Conservation (phyloP, 1,140 invertebrate species). For the Neocloeon triangulifer region DNA sequence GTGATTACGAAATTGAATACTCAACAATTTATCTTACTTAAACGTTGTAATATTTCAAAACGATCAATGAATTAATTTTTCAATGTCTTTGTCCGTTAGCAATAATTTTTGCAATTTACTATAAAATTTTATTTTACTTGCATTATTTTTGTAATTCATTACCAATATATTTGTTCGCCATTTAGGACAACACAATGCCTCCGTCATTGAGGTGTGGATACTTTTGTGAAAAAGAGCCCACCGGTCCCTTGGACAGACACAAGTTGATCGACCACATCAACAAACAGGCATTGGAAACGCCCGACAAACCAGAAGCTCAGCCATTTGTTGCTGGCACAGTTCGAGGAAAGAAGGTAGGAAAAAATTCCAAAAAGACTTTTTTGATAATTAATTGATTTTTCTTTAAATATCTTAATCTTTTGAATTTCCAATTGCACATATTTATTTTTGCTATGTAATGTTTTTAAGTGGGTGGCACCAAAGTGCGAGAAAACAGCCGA, state of each 20-base stretch:
- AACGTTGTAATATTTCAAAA: too few relatives aligned
- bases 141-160: slow-evolving; percentile 4
- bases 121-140: too few relatives aligned
- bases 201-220: slow-evolving; percentile 88
- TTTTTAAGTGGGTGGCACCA: slow-evolving; percentile 58
- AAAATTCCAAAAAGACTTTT: neutral
- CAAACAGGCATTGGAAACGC: slow-evolving; percentile 90
- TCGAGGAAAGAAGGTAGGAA: slow-evolving; percentile 66
- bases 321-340: slow-evolving; percentile 75
- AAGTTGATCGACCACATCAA: slow-evolving; percentile 95
- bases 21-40: too few relatives aligned
- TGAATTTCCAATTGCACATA: slow-evolving; percentile 6
- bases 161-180: slow-evolving; percentile 9
- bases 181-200: slow-evolving; percentile 87
- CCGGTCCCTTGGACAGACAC: slow-evolving; percentile 87
- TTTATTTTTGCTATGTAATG: slow-evolving; percentile 1
- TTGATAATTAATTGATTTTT: neutral
- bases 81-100: too few relatives aligned
- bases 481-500: slow-evolving; percentile 50
- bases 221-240: slow-evolving; percentile 83
- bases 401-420: neutral
- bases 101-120: too few relatives aligned
- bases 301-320: slow-evolving; percentile 88
- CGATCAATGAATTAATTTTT: too few relatives aligned
- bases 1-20: slow-evolving; percentile 6